Base-by-base conservation (phyloP, 2,113 vertebrate genomes). In the Colius striatus region DNA sequence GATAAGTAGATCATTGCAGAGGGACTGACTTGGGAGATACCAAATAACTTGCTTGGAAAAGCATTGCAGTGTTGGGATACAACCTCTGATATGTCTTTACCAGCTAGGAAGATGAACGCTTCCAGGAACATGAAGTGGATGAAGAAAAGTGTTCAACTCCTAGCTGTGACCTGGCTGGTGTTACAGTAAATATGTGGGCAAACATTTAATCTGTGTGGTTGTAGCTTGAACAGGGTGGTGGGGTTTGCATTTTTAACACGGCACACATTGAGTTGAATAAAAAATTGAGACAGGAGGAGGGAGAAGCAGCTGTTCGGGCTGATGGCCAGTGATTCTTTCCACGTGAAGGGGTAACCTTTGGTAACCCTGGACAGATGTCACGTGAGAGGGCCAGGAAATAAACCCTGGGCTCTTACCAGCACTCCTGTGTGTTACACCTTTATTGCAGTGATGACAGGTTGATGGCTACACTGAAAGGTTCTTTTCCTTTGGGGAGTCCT, bases 361-460 rank as follows among this genome's bases (percentile, higher is more conserved):
- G 76, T 95, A 96, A 96, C 95, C 86, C 75, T 79, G 93, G 85
- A 83, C 71, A 70, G 57, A 38, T 91, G 96, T 94, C 90, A 96
- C 87, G 90, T 95, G 94, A 89, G 85, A 86, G 68, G 86, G 86
- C 81, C 88, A 90, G 94, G 95, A 95, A 97, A 96, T 93, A 96
- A 96, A 96, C 92, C 70, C 93, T 32, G 53, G 74, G 95, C 92
- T 96, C 92, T 91, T 93, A 94, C 80, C 89, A 93, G 90, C 80
- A 70, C 95, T 92, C 95, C 91, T 91, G 82, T 74, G 91, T 90
- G 92, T 96, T 96, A 97, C 91, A 95, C 92, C 96, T 97, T 97
- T 97, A 97, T 96, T 95, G 85, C 94, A 47, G 95, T 94, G 97
- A 97, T 98, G 97, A 98, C 97, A 98, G 97, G 96, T 98, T 98